Conservation (phyloP, 2,797 vertebrate genomes). For the Eulemur coronatus region DNA sequence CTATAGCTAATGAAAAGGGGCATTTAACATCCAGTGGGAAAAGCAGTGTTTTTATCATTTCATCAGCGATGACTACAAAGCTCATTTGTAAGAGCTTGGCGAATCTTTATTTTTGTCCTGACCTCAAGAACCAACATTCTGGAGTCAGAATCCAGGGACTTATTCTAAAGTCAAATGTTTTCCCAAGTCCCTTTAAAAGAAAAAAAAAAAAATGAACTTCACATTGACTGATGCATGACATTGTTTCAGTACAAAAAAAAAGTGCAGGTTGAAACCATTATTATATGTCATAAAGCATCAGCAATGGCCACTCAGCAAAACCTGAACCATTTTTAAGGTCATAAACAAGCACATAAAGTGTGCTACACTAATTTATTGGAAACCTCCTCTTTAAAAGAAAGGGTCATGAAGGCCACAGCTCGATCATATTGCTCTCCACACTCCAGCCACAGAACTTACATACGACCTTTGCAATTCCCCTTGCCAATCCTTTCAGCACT, state of each 20-base stretch:
- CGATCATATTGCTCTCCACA: neutral
- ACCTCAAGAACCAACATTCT: slow-evolving; percentile 34
- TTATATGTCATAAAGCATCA: slow-evolving; percentile 42
- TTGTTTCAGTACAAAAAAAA: neutral
- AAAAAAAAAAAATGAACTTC: neutral
- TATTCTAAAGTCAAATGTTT: slow-evolving; percentile 25
- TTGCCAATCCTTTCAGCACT: neutral
- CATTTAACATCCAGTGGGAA: slow-evolving; percentile 43
- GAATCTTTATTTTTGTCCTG: slow-evolving; percentile 38
- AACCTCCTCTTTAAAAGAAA: neutral
- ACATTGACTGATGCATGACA: neutral
- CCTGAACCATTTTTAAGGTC: slow-evolving; percentile 19
- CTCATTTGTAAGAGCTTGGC: slow-evolving; percentile 37
- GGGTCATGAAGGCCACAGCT: neutral
- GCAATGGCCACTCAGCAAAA: slow-evolving; percentile 44
- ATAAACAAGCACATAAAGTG: slow-evolving; percentile 17
- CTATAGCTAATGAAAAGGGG: slow-evolving; percentile 56
- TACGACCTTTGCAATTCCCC: neutral
- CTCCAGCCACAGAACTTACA: neutral
- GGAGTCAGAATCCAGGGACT: neutral
- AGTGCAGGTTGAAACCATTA: slow-evolving; percentile 5
- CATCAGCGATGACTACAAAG: slow-evolving; percentile 55
- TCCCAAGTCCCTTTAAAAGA: neutral
- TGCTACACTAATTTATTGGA: neutral
- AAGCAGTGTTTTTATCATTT: slow-evolving; percentile 50